These are phyloP conservation scores for Brevipalpus yothersi DNA, from an alignment of 1,140 invertebrate genomes.

Conservation along the genomic window DNA sequence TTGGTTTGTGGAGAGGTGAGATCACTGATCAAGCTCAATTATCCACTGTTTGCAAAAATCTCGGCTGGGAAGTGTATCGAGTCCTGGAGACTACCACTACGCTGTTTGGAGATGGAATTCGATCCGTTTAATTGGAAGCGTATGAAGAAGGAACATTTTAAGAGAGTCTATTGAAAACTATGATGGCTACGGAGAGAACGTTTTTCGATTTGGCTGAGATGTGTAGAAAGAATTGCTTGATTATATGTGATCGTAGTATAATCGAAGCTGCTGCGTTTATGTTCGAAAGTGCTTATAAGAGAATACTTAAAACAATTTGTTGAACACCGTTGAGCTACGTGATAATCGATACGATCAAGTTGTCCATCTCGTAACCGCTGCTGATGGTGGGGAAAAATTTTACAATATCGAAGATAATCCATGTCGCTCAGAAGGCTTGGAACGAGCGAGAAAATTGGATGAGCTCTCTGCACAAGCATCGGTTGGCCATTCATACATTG, in stretches of 20 bases:
- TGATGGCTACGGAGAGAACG: conserved; percentile 93
- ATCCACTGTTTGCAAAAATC: conserved; percentile 93
- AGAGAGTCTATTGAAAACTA: conserved; percentile 84
- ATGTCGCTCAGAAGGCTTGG: conserved; percentile 64
- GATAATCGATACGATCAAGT: conserved; percentile 94
- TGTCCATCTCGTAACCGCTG: conserved; percentile 35
- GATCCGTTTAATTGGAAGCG: conserved; percentile 68
- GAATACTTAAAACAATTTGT: conserved; percentile 58
- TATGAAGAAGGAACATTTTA: conserved; percentile 83
- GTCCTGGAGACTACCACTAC: conserved; percentile 95
- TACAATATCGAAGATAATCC: conserved; percentile 79
- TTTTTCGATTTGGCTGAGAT: conserved; percentile 76
- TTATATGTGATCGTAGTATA: conserved; percentile 92
- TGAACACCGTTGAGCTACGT: conserved; percentile 77
- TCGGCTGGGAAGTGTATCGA: conserved; percentile 97
- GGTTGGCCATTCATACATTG: conserved; percentile 94
- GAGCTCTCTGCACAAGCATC: conserved; percentile 60
- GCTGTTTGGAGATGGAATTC: conserved; percentile 81
- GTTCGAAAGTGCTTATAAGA: conserved; percentile 74
- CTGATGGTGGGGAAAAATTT: conserved; percentile 68
- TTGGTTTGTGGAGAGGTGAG: conserved; percentile 95
- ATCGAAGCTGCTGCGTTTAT: conserved; percentile 95
- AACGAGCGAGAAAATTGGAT: conserved; percentile 58
- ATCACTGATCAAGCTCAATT: conserved; percentile 86
- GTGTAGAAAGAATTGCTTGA: conserved; percentile 59